These are phyloP conservation scores for Limanda limanda DNA, from an alignment of 2,113 vertebrate species.

Conservation along the genomic window DNA sequence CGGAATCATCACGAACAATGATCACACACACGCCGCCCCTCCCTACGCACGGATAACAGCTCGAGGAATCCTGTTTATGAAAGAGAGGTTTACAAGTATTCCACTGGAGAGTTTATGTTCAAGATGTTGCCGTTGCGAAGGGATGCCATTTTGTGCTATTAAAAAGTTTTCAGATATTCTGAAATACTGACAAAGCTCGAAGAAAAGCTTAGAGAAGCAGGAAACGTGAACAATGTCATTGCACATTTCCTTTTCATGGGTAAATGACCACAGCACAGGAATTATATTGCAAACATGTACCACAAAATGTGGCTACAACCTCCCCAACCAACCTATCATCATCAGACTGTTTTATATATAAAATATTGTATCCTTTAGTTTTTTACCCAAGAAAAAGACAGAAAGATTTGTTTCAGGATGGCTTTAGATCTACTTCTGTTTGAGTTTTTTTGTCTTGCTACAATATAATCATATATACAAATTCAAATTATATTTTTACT, in stretches of 20 bases:
- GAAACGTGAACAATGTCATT: slow-evolving; percentile 12
- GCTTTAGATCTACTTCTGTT: no score
- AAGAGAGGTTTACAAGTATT: slow-evolving; percentile 68
- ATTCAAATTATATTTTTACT: no score
- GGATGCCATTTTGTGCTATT: slow-evolving; percentile 14
- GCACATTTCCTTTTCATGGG: background rate
- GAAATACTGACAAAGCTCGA: slow-evolving; percentile 24
- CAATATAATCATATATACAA: no score
- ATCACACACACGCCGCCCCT: slow-evolving; percentile 44
- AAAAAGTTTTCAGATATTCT: slow-evolving; percentile 37
- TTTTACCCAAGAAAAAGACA: no score
- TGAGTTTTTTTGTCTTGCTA: no score
- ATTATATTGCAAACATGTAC: slow-evolving; percentile 7
- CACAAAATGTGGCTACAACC: slow-evolving; percentile 72
- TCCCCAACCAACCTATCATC: slow-evolving; percentile 66
- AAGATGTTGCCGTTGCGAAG: slow-evolving; percentile 60
- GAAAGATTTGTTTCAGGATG: no score
- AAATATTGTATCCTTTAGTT: slow-evolving; percentile 57
- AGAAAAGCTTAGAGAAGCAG: background rate
- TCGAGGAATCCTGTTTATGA: slow-evolving; percentile 72
- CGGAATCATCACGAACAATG: slow-evolving; percentile 58
- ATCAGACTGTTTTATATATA: slow-evolving; percentile 57
- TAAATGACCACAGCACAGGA: slow-evolving; percentile 5
- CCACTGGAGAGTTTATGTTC: slow-evolving; percentile 58
- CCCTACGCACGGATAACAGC: slow-evolving; percentile 40